Conservation (phyloP, 2,888 invertebrate species). For the Pecten maximus region DNA sequence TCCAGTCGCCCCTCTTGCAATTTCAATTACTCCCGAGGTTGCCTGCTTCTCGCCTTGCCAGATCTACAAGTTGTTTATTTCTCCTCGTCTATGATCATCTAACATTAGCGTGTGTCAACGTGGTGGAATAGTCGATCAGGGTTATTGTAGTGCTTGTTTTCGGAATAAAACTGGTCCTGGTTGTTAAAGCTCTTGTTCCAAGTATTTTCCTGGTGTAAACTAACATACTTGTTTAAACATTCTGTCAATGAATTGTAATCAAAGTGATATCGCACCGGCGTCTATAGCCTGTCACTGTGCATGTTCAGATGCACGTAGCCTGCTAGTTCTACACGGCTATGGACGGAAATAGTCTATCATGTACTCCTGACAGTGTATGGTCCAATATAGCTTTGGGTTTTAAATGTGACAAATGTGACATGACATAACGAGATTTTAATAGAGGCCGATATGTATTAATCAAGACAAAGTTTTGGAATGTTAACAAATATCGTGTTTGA, state of each 20-base stretch:
- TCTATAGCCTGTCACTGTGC: neutral
- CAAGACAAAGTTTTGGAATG: no score
- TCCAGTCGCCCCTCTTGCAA: neutral
- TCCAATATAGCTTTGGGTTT: no score
- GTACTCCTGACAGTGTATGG: no score
- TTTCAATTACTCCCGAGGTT: neutral
- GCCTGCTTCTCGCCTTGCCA: neutral
- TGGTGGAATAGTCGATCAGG: neutral
- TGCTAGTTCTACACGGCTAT: no score
- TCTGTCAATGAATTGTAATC: neutral
- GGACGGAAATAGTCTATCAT: no score
- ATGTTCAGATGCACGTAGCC: neutral
- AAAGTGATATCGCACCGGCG: neutral
- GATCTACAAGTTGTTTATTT: constrained; percentile 28
- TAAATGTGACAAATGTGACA: no score
- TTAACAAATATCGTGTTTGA: no score
- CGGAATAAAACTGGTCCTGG: neutral
- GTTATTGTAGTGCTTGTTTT: neutral
- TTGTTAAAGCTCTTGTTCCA: neutral
- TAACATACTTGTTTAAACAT: neutral
- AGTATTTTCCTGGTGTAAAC: neutral
- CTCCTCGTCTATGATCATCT: neutral
- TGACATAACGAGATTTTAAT: no score
- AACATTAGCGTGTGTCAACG: neutral
- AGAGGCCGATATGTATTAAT: no score